Evolutionary conservation across 2,113 vertebrate species (phyloP).

Genomic region (Pelodiscus sinensis): DNA sequence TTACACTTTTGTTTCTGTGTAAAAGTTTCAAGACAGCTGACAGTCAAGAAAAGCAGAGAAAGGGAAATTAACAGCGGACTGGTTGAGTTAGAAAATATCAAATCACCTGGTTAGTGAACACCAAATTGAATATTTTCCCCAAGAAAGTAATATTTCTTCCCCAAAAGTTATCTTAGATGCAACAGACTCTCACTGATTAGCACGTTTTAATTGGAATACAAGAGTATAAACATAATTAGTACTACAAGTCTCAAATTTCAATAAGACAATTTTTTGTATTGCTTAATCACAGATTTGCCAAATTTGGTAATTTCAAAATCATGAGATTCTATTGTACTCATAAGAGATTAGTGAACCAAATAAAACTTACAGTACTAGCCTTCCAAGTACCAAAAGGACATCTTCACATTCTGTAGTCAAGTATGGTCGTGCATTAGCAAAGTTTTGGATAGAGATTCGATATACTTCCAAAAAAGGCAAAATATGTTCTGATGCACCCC

Average conservation of each 20-base stretch:
- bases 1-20: too few relatives aligned
- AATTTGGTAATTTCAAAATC: background rate
- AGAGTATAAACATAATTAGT: background rate
- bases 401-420: conserved; percentile 94
- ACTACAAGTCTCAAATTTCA: background rate
- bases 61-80: too few relatives aligned
- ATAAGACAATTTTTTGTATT: background rate
- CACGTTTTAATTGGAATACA: too few relatives aligned
- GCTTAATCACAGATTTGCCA: background rate
- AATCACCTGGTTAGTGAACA: too few relatives aligned
- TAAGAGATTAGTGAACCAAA: conserved; percentile 32
- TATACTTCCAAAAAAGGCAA: conserved; percentile 94
- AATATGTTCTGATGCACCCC: conserved; percentile 93
- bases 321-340: background rate
- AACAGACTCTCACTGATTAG: too few relatives aligned
- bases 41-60: too few relatives aligned
- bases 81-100: too few relatives aligned
- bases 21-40: too few relatives aligned
- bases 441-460: conserved; percentile 95
- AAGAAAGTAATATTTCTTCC: too few relatives aligned
- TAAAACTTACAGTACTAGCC: conserved; percentile 93
- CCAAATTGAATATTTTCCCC: too few relatives aligned
- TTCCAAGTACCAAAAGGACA: conserved; percentile 93
- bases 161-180: too few relatives aligned
- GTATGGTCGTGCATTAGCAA: conserved; percentile 92